A percentile compares a stretch with the other conserved stretches of the same genome.
These are phyloP conservation scores for Turnix velox DNA, from an alignment of 2,113 vertebrate genomes.

Conservation along the genomic window DNA sequence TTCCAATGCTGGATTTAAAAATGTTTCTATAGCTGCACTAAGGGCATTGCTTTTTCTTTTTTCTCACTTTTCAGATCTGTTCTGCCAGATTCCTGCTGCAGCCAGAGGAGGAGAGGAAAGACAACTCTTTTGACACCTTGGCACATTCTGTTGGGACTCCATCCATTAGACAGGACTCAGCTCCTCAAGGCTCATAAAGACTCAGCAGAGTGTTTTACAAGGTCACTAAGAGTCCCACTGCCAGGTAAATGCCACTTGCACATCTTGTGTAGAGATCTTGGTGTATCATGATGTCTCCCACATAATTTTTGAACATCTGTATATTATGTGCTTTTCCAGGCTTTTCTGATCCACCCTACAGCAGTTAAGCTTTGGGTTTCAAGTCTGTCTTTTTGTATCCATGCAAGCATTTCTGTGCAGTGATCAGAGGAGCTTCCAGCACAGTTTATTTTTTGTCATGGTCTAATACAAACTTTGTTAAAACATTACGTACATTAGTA, in stretches of 20 bases:
- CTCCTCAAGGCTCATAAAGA: not conserved
- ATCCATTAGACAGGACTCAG: fast-evolving
- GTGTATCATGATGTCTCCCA: not conserved
- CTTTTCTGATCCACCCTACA: not conserved
- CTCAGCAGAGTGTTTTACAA: not conserved
- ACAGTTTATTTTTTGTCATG: not conserved
- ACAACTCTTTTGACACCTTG: not conserved
- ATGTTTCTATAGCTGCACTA: not conserved
- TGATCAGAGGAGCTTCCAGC: not conserved
- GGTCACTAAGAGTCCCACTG: not conserved
- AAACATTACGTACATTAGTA: not conserved
- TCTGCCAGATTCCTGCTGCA: not conserved
- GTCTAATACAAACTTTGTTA: not conserved
- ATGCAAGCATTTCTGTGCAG: not conserved
- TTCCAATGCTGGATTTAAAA: not conserved
- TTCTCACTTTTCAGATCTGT: not conserved
- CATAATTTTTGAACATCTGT: not conserved
- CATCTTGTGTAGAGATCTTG: not conserved
- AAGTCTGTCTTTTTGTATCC: not conserved
- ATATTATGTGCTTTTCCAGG: not conserved
- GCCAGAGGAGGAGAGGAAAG: not conserved
- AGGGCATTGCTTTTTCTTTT: not conserved
- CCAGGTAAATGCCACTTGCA: not conserved
- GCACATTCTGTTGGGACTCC: fast-evolving
- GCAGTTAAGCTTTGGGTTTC: not conserved